Conservation (phyloP, 1,140 invertebrate genomes). For the Matsumurasca onukii region DNA sequence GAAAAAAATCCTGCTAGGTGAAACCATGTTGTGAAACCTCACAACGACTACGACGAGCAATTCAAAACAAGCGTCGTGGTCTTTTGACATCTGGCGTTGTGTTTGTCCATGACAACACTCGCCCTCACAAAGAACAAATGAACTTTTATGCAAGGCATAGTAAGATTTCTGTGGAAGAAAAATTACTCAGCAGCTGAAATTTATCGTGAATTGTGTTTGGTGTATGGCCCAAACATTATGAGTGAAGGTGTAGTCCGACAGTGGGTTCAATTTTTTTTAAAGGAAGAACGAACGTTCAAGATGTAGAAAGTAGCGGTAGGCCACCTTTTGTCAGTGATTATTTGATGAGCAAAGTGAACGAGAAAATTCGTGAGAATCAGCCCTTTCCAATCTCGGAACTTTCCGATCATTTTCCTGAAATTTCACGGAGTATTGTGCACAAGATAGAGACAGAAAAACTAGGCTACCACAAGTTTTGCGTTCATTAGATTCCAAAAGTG, state of each 20-base stretch:
- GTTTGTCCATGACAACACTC: too few species aligned
- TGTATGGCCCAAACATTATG: constrained; percentile 10
- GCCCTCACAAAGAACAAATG: too few species aligned
- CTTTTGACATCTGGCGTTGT: too few species aligned
- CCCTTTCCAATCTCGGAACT: constrained; percentile 27
- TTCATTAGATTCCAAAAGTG: constrained; percentile 39
- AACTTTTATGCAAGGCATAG: not conserved
- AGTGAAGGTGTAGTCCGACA: constrained; percentile 16
- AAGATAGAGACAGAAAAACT: constrained; percentile 30
- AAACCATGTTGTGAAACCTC: too few species aligned
- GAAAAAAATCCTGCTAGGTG: constrained; percentile 5
- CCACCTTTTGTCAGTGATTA: constrained; percentile 12
- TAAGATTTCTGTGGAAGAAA: constrained; percentile 20
- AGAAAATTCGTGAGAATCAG: constrained; percentile 19
- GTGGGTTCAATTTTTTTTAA: constrained; percentile 1
- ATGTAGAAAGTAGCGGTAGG: not conserved
- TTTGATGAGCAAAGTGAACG: not conserved
- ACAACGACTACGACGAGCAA: too few species aligned
- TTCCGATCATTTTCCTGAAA: constrained; percentile 20
- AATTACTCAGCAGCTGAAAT: constrained; percentile 11
- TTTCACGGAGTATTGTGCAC: constrained; percentile 13
- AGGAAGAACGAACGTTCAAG: constrained; percentile 11
- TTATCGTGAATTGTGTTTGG: not conserved
- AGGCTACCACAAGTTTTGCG: constrained; percentile 30
- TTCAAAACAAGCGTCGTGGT: too few species aligned